Percentiles rank a stretch among this genome's conserved stretches.
Evolutionary conservation across 37 sponge, comb jelly and placozoan species (phyloP).

Genomic region (Tethya wilhelma): DNA sequence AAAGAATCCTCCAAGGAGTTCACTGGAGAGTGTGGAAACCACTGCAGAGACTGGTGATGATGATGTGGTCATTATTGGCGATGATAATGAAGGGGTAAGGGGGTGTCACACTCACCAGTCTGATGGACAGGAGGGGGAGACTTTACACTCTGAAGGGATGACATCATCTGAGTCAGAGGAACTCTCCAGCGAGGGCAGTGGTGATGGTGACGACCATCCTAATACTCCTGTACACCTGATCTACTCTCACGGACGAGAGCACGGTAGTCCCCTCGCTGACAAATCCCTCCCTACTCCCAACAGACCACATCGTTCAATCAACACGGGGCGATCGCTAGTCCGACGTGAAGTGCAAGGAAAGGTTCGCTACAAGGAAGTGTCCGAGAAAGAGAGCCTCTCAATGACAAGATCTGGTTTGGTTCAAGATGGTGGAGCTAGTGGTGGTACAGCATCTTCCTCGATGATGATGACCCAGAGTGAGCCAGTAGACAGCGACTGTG

Average conservation of each 20-base stretch:
- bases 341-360: background rate
- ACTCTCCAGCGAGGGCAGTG: too few relatives aligned
- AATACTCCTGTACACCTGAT: slow-evolving; percentile 8
- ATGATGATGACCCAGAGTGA: background rate
- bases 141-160: too few relatives aligned
- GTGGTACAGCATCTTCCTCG: background rate
- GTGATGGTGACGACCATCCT: too few relatives aligned
- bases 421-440: background rate
- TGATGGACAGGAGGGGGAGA: too few relatives aligned
- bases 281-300: background rate
- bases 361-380: background rate
- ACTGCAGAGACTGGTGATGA: too few relatives aligned
- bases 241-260: slow-evolving; percentile 1
- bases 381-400: background rate
- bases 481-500: too few relatives aligned
- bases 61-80: too few relatives aligned
- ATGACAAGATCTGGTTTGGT: background rate
- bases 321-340: background rate
- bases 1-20: too few relatives aligned
- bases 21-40: too few relatives aligned
- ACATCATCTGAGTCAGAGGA: too few relatives aligned
- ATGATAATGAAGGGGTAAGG: too few relatives aligned
- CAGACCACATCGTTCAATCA: background rate
- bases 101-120: too few relatives aligned
- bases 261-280: background rate